Conservation (phyloP, 2,888 invertebrate genomes). For the Netelia fuscicornis region DNA sequence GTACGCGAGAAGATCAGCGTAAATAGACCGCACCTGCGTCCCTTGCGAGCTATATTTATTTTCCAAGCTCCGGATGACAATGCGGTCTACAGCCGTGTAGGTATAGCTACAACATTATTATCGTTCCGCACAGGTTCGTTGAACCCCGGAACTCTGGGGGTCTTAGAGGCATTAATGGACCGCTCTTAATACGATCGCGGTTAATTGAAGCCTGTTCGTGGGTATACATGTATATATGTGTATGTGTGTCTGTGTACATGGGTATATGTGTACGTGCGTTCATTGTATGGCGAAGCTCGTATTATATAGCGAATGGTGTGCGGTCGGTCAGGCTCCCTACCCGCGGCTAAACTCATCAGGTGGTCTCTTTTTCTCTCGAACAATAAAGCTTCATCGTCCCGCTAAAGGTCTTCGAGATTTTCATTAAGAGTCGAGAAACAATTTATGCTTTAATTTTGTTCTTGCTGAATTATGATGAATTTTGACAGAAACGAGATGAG, state of each 20-base stretch:
- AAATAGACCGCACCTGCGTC: conserved; percentile 73
- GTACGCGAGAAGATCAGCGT: conserved; percentile 41
- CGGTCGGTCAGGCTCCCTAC: conserved; percentile 15
- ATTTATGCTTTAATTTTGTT: background rate
- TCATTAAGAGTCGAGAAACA: background rate
- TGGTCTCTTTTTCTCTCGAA: conserved; percentile 41
- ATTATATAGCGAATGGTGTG: conserved; percentile 2
- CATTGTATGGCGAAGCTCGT: background rate
- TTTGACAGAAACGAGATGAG: too few relatives aligned
- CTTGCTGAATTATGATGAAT: background rate
- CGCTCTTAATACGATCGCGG: conserved; percentile 49
- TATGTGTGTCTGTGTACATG: background rate
- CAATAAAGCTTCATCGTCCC: conserved; percentile 29
- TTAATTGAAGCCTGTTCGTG: conserved; percentile 51
- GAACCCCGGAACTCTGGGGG: conserved; percentile 50
- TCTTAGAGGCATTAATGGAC: conserved; percentile 59
- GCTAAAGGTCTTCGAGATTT: background rate
- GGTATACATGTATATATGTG: background rate
- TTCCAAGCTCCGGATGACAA: conserved; percentile 68
- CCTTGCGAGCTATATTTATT: conserved; percentile 60
- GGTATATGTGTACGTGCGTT: background rate
- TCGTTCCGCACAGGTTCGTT: conserved; percentile 62
- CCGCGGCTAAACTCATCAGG: conserved; percentile 49
- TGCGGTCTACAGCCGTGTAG: conserved; percentile 49
- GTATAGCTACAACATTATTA: conserved; percentile 28